Evolutionary conservation across 2,113 vertebrate species (phyloP), one percentile per base, ranked within the genome.

Genomic region (Phaetusa simplex): DNA sequence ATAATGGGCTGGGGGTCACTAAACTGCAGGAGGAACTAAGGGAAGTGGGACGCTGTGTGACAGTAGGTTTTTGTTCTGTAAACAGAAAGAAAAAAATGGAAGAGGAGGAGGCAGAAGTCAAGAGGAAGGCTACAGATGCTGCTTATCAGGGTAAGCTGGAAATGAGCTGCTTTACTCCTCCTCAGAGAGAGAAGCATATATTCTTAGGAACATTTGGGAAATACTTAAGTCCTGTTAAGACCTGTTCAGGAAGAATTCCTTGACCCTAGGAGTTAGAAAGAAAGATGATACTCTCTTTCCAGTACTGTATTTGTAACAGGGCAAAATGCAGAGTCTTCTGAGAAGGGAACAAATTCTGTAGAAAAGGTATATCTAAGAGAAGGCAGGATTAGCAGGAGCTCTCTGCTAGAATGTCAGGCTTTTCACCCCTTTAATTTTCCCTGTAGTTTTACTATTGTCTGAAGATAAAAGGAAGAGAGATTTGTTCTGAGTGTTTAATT

Each of bases 41-140:
- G 30, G 11, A 82, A 14, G 12, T 36, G 61, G 65, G 52, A 47
- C 18, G 30, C 64, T 47, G 10, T 92, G 29, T 93, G 58, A 96
- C 73, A 58, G n/a, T 19, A 62, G 36, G 17, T 36, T 89, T 88
- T 69, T 55, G 24, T 92, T 64, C 49, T 92, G 19, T 79, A 27
- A 88, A 50, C 81, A 99, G 99, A 98, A 99, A 99, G 96, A 99
- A 99, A 97, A 99, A 99, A 95, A 98, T 99, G 96, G 99, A 99
- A 30, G 99, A 99, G 73, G 99, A 99, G 43, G 99, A 99, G 80
- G 99, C 99, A 72, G 99, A 99, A 91, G 98, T 99, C 94, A 99
- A 99, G 95, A 99, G 98, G 96, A 99, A 99, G 97, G 99, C 99
- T 90, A 99, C 99, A 87, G 99, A 99, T 96, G 98, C 98, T 74